Percentiles rank a stretch among this genome's conserved stretches.
Evolutionary conservation across 2,888 invertebrate genomes (phyloP).

Genomic region (Calameuta filiformis): DNA sequence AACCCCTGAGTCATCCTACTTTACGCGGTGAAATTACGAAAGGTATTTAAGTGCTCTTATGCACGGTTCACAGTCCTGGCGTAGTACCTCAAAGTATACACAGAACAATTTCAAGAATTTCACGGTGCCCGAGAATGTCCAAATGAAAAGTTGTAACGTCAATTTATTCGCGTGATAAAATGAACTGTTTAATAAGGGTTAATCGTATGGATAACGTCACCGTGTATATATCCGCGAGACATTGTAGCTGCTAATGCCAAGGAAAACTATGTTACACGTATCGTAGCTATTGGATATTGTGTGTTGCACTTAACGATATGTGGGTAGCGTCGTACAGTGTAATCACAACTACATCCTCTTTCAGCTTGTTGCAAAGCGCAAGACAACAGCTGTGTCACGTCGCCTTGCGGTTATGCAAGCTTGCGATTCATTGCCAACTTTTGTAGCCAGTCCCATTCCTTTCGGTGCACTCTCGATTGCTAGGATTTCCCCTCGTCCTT

Average conservation of each 20-base stretch:
- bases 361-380: background rate
- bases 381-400: background rate
- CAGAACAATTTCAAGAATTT: background rate
- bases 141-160: background rate
- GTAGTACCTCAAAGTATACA: background rate
- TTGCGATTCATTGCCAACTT: constrained; percentile 42
- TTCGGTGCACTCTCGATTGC: constrained; percentile 15
- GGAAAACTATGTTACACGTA: constrained; percentile 38
- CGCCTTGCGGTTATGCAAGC: constrained; percentile 35
- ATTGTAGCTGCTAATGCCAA: constrained; percentile 51
- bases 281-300: background rate
- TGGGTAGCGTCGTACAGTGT: background rate
- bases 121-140: background rate
- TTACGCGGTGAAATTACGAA: background rate
- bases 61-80: background rate
- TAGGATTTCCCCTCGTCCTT: background rate
- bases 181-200: background rate
- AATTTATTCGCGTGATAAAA: background rate
- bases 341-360: background rate
- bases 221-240: constrained; percentile 16
- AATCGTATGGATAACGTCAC: background rate
- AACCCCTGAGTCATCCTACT: background rate
- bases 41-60: background rate
- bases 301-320: background rate
- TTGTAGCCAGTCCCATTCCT: constrained; percentile 29